A percentile compares a stretch with the other conserved stretches of the same genome.
These are phyloP conservation scores for Abrostola tripartita DNA, from an alignment of 2,888 invertebrate genomes.

Conservation along the genomic window DNA sequence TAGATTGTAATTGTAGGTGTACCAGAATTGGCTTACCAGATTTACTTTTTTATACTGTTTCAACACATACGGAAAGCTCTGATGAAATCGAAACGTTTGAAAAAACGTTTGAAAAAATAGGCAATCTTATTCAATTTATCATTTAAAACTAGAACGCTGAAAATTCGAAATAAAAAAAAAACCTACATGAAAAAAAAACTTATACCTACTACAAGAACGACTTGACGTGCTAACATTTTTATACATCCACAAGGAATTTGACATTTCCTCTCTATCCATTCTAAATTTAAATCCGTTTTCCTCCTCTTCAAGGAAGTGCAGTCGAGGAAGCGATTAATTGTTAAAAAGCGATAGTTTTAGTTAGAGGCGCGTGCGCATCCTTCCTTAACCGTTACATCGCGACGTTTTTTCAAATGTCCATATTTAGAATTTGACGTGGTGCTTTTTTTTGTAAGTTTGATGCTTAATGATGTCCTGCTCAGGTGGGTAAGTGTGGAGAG, in stretches of 20 bases:
- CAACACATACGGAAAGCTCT: too few relatives aligned
- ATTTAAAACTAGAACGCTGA: too few relatives aligned
- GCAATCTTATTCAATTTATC: too few relatives aligned
- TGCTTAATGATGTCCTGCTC: conserved; percentile 78
- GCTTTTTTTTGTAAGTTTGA: conserved; percentile 67
- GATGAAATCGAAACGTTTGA: too few relatives aligned
- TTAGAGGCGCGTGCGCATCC: conserved; percentile 72
- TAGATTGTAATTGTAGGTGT: too few relatives aligned
- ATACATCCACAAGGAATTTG: conserved; percentile 57
- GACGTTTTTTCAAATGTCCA: conserved; percentile 66
- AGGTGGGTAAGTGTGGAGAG: conserved; percentile 58
- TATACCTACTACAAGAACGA: conserved; percentile 11
- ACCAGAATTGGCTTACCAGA: too few relatives aligned
- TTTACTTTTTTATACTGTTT: too few relatives aligned
- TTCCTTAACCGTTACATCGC: conserved; percentile 56
- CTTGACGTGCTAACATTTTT: conserved; percentile 55
- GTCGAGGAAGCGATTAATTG: conserved; percentile 80
- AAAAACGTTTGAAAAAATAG: too few relatives aligned
- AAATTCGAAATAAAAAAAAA: background rate
- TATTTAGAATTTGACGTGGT: conserved; percentile 63
- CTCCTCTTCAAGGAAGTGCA: conserved; percentile 54
- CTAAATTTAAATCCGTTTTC: conserved; percentile 59
- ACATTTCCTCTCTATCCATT: conserved; percentile 64
- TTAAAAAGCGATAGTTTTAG: conserved; percentile 72
- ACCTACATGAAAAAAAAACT: background rate